phyloP scores from a whole-genome alignment of 2,113 vertebrate species.

The Polypterus senegalus region DNA sequence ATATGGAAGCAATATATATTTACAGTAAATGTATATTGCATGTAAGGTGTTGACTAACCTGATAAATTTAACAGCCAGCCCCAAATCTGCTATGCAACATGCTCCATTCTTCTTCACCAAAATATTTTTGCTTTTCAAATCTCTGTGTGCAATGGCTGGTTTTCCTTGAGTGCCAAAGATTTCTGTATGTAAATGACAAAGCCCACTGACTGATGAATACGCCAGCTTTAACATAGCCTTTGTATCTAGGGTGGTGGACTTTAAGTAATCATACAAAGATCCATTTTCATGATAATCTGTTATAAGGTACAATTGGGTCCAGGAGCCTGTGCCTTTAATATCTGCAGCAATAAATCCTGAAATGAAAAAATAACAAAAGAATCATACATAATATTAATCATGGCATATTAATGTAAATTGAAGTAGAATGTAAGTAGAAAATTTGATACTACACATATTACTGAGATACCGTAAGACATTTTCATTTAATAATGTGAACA shows the following conservation, averaged over 20 bases:
- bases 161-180: conserved; percentile 96
- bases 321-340: conserved; percentile 94
- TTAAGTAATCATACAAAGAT: conserved; percentile 90
- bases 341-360: conserved; percentile 92
- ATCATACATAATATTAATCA: no score
- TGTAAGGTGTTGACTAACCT: conserved; percentile 51
- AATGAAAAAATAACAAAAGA: neutral
- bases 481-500: no score
- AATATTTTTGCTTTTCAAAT: conserved; percentile 96
- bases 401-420: no score
- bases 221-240: conserved; percentile 82
- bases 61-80: conserved; percentile 91
- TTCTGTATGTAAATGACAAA: conserved; percentile 91
- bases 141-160: conserved; percentile 87
- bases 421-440: no score
- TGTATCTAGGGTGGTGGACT: conserved; percentile 81
- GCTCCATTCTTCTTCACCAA: conserved; percentile 91
- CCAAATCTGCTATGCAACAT: conserved; percentile 90
- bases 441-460: no score
- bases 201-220: conserved; percentile 79
- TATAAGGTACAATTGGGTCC: conserved; percentile 93
- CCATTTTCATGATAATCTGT: conserved; percentile 93
- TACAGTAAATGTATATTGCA: no score
- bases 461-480: no score
- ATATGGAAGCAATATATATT: no score